phyloP scores from a whole-genome alignment of 2,113 vertebrate species.

The Anoura caudifer region DNA sequence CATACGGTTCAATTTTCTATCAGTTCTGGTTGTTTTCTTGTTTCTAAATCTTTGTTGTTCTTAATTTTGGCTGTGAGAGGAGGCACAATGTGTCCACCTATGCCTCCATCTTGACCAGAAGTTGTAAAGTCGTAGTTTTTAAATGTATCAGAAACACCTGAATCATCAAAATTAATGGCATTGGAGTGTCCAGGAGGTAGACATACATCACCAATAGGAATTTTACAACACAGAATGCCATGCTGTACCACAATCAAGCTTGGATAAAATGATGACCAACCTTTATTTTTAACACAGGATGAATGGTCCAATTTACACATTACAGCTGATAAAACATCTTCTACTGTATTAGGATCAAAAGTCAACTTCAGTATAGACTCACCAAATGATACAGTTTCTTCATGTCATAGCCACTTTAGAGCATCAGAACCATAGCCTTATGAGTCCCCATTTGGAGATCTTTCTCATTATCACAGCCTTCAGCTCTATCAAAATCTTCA shows the following conservation, averaged over 20 bases:
- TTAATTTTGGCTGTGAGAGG: no score
- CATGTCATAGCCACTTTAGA: conserved; percentile 92
- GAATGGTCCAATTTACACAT: conserved; percentile 97
- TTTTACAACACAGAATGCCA: conserved; percentile 98
- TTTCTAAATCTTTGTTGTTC: no score
- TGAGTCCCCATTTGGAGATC: conserved; percentile 79
- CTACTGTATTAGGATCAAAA: conserved; percentile 95
- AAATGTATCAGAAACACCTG: conserved; percentile 99
- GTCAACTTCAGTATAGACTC: conserved; percentile 95
- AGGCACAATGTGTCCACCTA: no score
- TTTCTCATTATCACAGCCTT: conserved; percentile 89
- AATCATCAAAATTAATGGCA: conserved; percentile 99
- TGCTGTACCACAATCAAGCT: conserved; percentile 99
- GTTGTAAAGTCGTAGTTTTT: conserved; percentile 79
- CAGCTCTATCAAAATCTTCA: conserved; percentile 90
- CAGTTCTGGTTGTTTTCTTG: no score
- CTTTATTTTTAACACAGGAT: conserved; percentile 98
- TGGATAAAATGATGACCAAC: conserved; percentile 98
- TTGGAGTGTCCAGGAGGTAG: conserved; percentile 98
- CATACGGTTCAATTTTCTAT: no score
- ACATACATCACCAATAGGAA: conserved; percentile 95
- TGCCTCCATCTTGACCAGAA: no score
- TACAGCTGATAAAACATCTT: conserved; percentile 90
- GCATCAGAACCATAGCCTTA: conserved; percentile 94
- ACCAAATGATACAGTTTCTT: conserved; percentile 94